These are phyloP conservation scores for Chironomus tepperi DNA, from an alignment of 1,140 invertebrate species.

Conservation along the genomic window DNA sequence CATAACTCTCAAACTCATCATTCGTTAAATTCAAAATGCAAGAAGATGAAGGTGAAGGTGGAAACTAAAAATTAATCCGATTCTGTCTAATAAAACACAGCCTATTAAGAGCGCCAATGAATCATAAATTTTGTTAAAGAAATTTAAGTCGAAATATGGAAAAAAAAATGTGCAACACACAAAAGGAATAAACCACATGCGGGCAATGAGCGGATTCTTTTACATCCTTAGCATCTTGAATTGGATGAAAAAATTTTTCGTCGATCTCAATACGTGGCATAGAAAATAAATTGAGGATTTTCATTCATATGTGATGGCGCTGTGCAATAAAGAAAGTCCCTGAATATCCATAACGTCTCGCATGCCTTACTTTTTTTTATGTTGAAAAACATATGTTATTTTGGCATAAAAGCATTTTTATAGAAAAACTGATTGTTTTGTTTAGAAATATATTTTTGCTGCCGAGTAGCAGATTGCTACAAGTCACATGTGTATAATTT, in stretches of 20 bases:
- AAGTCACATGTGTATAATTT: neutral
- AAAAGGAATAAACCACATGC: constrained; percentile 22
- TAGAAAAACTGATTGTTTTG: too few species aligned
- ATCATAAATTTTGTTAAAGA: neutral
- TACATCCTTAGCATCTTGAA: neutral
- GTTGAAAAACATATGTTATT: constrained; percentile 20
- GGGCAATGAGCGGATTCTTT: constrained; percentile 19
- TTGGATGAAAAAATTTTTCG: neutral
- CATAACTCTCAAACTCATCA: too few species aligned
- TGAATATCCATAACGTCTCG: neutral
- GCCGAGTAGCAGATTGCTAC: neutral
- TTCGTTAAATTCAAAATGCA: too few species aligned
- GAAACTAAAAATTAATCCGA: too few species aligned
- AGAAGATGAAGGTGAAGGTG: too few species aligned
- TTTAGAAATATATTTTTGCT: too few species aligned
- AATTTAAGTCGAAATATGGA: neutral
- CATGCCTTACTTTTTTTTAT: neutral
- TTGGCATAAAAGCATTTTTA: neutral
- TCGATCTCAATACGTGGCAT: neutral
- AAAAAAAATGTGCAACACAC: constrained; percentile 19
- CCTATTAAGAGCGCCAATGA: too few species aligned
- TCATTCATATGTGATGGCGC: neutral
- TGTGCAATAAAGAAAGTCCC: too few species aligned
- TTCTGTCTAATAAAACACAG: too few species aligned
- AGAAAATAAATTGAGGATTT: constrained; percentile 22